These are phyloP conservation scores for Enteromius thamalakanensis DNA, from an alignment of 2,797 vertebrate genomes.

Conservation along the genomic window DNA sequence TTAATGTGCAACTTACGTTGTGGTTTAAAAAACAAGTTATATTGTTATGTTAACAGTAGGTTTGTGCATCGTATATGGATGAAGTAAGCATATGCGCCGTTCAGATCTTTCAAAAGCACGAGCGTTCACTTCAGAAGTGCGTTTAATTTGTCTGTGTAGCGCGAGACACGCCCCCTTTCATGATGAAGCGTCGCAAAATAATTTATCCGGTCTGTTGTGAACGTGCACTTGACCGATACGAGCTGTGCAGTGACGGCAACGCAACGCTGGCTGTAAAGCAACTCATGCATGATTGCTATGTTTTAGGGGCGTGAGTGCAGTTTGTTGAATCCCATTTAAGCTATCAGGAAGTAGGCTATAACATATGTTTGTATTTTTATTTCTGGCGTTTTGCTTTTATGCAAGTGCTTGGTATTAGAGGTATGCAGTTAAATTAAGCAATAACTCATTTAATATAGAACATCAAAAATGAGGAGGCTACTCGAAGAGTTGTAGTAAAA, in stretches of 20 bases:
- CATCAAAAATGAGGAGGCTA: neutral
- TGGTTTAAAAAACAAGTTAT: neutral
- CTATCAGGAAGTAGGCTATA: neutral
- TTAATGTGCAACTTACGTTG: neutral
- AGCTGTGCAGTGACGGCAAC: neutral
- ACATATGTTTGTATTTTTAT: neutral
- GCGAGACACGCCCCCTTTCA: constrained; percentile 25
- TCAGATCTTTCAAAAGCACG: neutral
- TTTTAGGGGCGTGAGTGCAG: neutral
- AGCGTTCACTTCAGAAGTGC: neutral
- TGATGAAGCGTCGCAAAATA: neutral
- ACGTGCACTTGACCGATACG: neutral
- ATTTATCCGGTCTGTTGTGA: neutral
- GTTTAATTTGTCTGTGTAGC: neutral
- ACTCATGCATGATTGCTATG: neutral
- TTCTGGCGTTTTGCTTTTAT: neutral
- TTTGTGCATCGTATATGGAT: neutral
- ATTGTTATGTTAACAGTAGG: neutral
- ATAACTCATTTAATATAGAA: neutral
- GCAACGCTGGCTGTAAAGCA: neutral
- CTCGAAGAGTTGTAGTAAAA: neutral
- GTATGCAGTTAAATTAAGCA: neutral
- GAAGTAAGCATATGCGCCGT: neutral
- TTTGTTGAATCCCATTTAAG: neutral
- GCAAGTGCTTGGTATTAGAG: neutral